These are phyloP conservation scores for Gasterosteus nipponicus DNA, from an alignment of 2,113 vertebrate genomes.

Conservation along the genomic window DNA sequence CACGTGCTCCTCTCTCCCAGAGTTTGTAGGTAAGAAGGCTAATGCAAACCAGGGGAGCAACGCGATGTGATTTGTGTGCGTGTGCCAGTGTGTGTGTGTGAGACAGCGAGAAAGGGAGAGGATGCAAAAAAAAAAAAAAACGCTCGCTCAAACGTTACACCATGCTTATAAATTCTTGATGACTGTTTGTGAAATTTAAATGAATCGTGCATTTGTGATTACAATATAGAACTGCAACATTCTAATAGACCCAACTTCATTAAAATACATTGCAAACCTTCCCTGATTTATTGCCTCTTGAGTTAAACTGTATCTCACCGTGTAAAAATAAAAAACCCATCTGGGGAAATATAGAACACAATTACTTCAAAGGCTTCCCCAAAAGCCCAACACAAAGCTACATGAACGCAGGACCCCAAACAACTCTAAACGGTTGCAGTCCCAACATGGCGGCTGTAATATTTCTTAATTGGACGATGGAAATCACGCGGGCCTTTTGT, in stretches of 20 bases:
- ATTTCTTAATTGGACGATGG: slow-evolving; percentile 77
- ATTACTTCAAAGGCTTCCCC: slow-evolving; percentile 77
- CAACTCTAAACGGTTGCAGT: slow-evolving; percentile 67
- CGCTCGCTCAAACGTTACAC: slow-evolving; percentile 20
- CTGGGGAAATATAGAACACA: slow-evolving; percentile 73
- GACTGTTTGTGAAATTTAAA: slow-evolving; percentile 47
- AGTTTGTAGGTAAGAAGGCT: slow-evolving; percentile 47
- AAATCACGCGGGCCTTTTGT: slow-evolving; percentile 78
- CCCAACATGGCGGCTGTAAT: slow-evolving; percentile 71
- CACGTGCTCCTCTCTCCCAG: slow-evolving; percentile 36
- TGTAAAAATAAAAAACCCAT: slow-evolving; percentile 70
- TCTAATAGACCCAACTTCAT: slow-evolving; percentile 62
- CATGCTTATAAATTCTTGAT: slow-evolving; percentile 39
- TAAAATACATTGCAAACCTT: slow-evolving; percentile 60
- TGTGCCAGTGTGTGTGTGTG: not conserved
- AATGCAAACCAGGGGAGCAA: slow-evolving; percentile 41
- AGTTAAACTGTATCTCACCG: slow-evolving; percentile 57
- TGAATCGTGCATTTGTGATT: slow-evolving; percentile 59
- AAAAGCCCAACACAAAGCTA: slow-evolving; percentile 62
- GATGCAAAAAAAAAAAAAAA: not conserved
- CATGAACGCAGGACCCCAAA: slow-evolving; percentile 61
- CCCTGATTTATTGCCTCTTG: slow-evolving; percentile 58
- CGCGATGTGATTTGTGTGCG: slow-evolving; percentile 31
- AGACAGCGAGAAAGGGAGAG: not conserved
- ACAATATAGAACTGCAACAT: slow-evolving; percentile 64